Evolutionary conservation across 2,797 vertebrate genomes (phyloP).

Genomic region (Trachurus trachurus): DNA sequence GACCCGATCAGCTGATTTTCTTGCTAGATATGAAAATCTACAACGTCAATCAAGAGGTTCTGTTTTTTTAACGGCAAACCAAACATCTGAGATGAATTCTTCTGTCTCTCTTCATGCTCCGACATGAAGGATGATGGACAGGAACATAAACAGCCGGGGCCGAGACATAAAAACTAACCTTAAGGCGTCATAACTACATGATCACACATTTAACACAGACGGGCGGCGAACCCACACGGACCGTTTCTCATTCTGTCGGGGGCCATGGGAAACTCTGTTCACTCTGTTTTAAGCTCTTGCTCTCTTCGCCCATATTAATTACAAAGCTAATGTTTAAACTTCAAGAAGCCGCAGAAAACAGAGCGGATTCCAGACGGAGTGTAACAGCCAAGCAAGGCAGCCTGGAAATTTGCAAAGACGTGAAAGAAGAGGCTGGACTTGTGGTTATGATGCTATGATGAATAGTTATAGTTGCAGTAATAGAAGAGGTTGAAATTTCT

Average conservation of each 20-base stretch:
- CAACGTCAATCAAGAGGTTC: constrained; percentile 4
- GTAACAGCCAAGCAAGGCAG: constrained; percentile 25
- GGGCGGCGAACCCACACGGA: neutral
- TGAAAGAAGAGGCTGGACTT: neutral
- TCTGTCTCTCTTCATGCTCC: constrained; percentile 26
- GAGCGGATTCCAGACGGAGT: constrained; percentile 37
- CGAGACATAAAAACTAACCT: constrained; percentile 40
- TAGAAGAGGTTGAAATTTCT: neutral
- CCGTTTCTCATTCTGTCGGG: constrained; percentile 17
- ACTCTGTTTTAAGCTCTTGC: neutral
- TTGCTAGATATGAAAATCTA: neutral
- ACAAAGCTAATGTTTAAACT: constrained; percentile 59
- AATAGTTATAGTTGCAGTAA: neutral
- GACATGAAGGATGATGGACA: constrained; percentile 47
- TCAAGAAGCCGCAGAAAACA: constrained; percentile 37
- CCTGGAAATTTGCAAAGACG: constrained; percentile 17
- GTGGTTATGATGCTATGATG: neutral
- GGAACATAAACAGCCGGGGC: constrained; percentile 38
- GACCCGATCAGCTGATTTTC: neutral
- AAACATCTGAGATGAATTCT: constrained; percentile 29
- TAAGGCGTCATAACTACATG: constrained; percentile 6
- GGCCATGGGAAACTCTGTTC: constrained; percentile 45
- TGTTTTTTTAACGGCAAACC: constrained; percentile 7
- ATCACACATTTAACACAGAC: constrained; percentile 28
- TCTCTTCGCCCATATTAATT: constrained; percentile 31